Conservation (phyloP, 2,888 invertebrate genomes). For the Thyatira batis region DNA sequence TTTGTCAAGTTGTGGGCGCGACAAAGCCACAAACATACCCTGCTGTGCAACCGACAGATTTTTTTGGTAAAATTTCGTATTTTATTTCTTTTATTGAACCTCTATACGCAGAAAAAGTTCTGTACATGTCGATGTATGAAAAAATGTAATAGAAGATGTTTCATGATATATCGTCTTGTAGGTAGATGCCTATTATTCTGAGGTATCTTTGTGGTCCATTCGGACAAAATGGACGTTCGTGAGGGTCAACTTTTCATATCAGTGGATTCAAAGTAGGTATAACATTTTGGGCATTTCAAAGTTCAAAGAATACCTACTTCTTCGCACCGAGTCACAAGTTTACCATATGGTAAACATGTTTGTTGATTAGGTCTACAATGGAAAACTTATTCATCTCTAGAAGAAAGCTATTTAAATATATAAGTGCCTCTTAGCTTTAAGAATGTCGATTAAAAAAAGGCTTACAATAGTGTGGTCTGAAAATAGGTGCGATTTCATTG, state of each 20-base stretch:
- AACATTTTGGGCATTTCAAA: neutral
- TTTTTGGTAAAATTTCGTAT: slow-evolving; percentile 72
- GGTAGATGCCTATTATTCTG: slow-evolving; percentile 60
- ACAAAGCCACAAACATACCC: slow-evolving; percentile 80
- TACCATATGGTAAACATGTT: no score
- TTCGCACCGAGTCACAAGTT: neutral
- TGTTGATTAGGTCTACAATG: no score
- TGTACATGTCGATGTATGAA: slow-evolving; percentile 35
- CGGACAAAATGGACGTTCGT: slow-evolving; percentile 22
- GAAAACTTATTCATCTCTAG: neutral
- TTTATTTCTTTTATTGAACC: slow-evolving; percentile 76
- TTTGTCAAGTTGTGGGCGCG: slow-evolving; percentile 80
- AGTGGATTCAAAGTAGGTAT: neutral
- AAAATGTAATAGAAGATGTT: slow-evolving; percentile 71
- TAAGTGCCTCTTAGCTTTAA: neutral
- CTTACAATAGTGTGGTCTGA: slow-evolving; percentile 31
- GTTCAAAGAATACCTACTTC: neutral
- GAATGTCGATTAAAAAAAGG: neutral
- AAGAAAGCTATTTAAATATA: neutral
- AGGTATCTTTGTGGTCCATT: slow-evolving; percentile 54
- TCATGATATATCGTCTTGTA: slow-evolving; percentile 71
- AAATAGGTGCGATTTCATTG: slow-evolving; percentile 52
- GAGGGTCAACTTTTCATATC: neutral
- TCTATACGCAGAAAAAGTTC: slow-evolving; percentile 59
- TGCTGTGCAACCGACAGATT: slow-evolving; percentile 73